These are phyloP conservation scores for Drosophila seclusa DNA, from an alignment of 2,888 invertebrate genomes.

Conservation along the genomic window DNA sequence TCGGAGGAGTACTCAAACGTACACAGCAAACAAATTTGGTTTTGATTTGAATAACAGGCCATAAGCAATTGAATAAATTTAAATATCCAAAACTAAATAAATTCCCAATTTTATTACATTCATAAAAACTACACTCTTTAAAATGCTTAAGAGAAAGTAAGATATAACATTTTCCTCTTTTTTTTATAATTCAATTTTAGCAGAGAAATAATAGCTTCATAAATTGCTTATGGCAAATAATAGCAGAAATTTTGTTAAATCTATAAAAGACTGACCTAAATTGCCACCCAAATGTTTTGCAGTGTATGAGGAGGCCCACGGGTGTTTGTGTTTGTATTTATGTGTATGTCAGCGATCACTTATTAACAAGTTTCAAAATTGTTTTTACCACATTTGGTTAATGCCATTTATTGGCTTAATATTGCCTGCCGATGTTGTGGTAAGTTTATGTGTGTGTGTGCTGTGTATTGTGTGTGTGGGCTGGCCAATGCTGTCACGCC, in stretches of 20 bases:
- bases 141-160: not conserved
- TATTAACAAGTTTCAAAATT: conserved; percentile 78
- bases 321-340: conserved; percentile 21
- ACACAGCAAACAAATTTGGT: not conserved
- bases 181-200: not conserved
- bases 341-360: conserved; percentile 56
- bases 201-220: not conserved
- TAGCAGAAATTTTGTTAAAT: not conserved
- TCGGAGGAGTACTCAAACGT: conserved; percentile 23
- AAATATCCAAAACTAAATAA: not conserved
- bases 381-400: conserved; percentile 80
- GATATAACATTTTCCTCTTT: not conserved
- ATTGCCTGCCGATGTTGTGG: conserved; percentile 57
- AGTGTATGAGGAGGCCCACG: not conserved
- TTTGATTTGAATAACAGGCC: not conserved
- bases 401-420: conserved; percentile 75
- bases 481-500: conserved; percentile 35
- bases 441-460: conserved; percentile 31
- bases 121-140: not conserved
- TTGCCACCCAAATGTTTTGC: conserved; percentile 25
- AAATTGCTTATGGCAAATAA: not conserved
- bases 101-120: not conserved
- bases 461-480: conserved; percentile 51
- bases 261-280: not conserved
- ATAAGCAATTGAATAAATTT: not conserved